Evolutionary conservation across 2,888 invertebrate genomes (phyloP), one percentile per base, ranked within the genome.

Genomic region (Hypena proboscidalis): DNA sequence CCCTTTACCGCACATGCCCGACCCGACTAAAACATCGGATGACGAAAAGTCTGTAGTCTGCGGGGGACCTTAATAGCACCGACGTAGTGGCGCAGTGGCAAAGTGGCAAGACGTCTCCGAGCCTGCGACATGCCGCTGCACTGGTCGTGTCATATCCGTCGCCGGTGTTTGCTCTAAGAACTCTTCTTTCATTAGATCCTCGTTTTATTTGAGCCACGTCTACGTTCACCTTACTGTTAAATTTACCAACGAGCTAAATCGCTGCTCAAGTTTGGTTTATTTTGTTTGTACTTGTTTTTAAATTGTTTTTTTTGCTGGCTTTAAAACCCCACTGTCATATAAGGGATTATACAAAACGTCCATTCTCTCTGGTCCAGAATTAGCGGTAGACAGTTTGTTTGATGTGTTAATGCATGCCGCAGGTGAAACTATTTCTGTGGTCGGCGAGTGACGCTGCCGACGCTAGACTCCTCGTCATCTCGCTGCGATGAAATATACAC

Each of bases 101-200:
- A n/a, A n/a, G n/a, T n/a, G n/a, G n/a, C n/a, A n/a, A n/a, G n/a
- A n/a, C n/a, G n/a, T n/a, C n/a, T n/a, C n/a, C n/a, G n/a, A n/a
- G n/a, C n/a, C n/a, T n/a, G n/a, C n/a, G n/a, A n/a, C n/a, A n/a
- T n/a, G n/a, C n/a, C 5, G 11, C 21, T 10, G 20, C 39, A 23
- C 48, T 39, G 20, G 22, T 13, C 4, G 19, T 19, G 50, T 30
- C 45, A 50, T 39, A 39, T 55, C 36, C 50, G 45, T 20, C 45
- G 41, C 38, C 40, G 25, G 37, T 22, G 31, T 21, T 15, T 17
- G 25, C 17, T 11, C 23, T 6, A 2, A 3, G 15, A 13, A 7
- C 11, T 7, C 13, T 10, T 9, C 15, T 20, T 10, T 53, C 30
- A 32, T 33, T 39, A 42, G 20, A 5, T 8, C 11, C 29, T 38